phyloP scores from a whole-genome alignment of 2,888 invertebrate species.

The Sphecodes monilicornis region DNA sequence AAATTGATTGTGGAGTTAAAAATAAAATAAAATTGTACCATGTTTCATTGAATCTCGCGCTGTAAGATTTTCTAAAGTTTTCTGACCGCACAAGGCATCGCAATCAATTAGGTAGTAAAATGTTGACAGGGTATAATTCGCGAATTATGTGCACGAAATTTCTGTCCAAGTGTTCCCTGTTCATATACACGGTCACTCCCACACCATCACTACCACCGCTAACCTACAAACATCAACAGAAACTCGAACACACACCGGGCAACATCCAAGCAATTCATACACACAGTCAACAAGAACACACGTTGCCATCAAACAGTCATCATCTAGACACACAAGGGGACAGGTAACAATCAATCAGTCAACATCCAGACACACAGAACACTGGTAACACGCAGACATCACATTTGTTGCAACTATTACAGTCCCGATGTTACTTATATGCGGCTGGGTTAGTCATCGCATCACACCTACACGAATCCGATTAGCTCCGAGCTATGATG shows the following conservation, averaged over 20 bases:
- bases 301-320: constrained; percentile 9
- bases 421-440: background rate
- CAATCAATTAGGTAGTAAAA: background rate
- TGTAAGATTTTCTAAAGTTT: background rate
- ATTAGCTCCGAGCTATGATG: background rate
- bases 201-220: background rate
- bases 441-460: constrained; percentile 1
- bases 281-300: background rate
- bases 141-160: constrained; percentile 10
- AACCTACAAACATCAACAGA: constrained; percentile 11
- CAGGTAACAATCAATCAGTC: constrained; percentile 12
- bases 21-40: background rate
- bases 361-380: constrained; percentile 1
- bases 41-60: background rate
- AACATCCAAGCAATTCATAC: background rate
- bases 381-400: background rate
- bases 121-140: background rate
- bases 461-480: constrained; percentile 2
- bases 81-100: background rate
- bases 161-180: background rate
- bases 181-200: background rate
- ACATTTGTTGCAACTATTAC: background rate
- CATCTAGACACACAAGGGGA: constrained; percentile 13
- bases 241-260: background rate
- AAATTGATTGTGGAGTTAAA: background rate